A percentile compares a stretch with the other conserved stretches of the same genome.
Evolutionary conservation across 2,113 vertebrate genomes (phyloP).

Genomic region (Clupea harengus): DNA sequence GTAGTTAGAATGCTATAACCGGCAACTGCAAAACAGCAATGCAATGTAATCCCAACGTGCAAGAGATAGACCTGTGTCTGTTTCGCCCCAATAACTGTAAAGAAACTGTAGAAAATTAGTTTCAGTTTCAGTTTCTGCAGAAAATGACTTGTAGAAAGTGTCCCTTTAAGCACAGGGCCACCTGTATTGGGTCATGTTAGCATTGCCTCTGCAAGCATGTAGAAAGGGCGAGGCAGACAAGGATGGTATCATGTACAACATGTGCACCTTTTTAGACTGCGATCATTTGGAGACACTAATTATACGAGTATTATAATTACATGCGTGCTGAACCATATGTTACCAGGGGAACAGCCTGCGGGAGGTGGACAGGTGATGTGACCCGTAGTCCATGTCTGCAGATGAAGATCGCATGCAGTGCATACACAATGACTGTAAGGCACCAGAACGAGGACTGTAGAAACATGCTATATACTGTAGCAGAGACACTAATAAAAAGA

Average conservation of each 20-base stretch:
- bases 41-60: no score
- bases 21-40: no score
- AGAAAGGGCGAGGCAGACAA: neutral
- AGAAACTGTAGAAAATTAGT: no score
- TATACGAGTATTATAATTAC: neutral
- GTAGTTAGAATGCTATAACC: no score
- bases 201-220: neutral
- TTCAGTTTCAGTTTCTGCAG: no score
- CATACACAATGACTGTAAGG: neutral
- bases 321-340: neutral
- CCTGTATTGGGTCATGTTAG: neutral
- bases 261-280: neutral
- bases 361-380: neutral
- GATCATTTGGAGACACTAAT: neutral
- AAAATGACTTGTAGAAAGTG: no score
- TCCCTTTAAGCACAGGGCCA: neutral
- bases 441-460: neutral
- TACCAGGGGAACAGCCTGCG: neutral
- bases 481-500: neutral
- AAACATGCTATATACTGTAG: neutral
- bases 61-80: no score
- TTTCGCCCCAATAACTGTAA: no score
- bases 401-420: neutral
- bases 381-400: constrained; percentile 1
- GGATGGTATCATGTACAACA: neutral